phyloP scores from a whole-genome alignment of 64 coral and sea anemone species.

The Actinia equina region DNA sequence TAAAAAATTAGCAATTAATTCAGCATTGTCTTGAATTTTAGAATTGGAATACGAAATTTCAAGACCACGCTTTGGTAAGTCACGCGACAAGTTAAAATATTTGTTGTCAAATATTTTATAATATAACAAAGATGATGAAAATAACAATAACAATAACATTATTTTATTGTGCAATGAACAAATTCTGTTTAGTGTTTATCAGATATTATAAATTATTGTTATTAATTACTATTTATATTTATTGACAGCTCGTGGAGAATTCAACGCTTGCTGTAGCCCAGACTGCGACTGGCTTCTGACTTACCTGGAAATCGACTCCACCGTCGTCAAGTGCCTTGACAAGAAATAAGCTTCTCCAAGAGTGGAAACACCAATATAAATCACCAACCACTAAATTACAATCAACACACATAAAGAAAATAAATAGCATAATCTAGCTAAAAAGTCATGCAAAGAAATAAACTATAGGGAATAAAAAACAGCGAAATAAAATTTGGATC shows the following conservation, averaged over 20 bases:
- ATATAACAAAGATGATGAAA: too few relatives aligned
- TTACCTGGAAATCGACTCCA: conserved; percentile 79
- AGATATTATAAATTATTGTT: background rate
- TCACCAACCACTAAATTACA: background rate
- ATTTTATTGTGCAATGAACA: too few relatives aligned
- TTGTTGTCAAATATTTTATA: too few relatives aligned
- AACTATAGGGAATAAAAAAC: background rate
- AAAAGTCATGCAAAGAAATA: too few relatives aligned
- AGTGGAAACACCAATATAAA: background rate
- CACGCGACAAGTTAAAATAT: background rate
- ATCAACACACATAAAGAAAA: background rate
- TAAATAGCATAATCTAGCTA: background rate
- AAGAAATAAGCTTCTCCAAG: conserved; percentile 45
- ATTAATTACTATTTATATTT: background rate
- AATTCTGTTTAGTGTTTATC: too few relatives aligned
- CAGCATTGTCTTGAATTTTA: background rate
- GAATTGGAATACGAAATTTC: background rate
- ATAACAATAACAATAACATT: too few relatives aligned
- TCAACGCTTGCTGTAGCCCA: conserved; percentile 78
- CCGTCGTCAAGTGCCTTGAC: conserved; percentile 86
- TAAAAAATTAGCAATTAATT: too few relatives aligned
- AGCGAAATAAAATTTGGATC: background rate
- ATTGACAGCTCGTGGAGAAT: background rate
- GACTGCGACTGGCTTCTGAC: conserved; percentile 80
- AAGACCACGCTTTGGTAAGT: background rate